A percentile compares a stretch with the other conserved stretches of the same genome.
phyloP scores from a whole-genome alignment of 1,140 invertebrate genomes.

The Drosophila kohkoa region DNA sequence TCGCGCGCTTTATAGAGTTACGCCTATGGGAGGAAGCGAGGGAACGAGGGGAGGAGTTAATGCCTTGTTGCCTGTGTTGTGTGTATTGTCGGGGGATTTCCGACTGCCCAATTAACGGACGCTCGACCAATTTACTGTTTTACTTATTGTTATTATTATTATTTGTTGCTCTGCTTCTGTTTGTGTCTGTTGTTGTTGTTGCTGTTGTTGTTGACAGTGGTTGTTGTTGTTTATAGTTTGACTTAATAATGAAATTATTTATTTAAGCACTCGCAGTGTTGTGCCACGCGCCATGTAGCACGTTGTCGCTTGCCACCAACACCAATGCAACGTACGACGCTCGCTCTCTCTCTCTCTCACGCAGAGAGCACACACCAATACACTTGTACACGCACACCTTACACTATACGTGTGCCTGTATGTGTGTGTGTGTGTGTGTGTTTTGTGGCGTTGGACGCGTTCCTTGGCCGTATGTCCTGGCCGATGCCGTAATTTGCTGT shows the following conservation, averaged over 20 bases:
- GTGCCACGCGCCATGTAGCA: conserved; percentile 56
- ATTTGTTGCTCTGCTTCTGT: neutral
- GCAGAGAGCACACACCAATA: conserved; percentile 17
- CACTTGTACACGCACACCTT: conserved; percentile 52
- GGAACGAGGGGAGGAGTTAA: neutral
- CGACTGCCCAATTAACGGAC: conserved; percentile 27
- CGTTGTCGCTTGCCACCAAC: conserved; percentile 64
- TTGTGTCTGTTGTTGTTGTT: conserved; percentile 8
- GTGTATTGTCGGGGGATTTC: neutral
- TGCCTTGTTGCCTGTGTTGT: neutral
- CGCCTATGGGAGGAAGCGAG: neutral
- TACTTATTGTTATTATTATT: conserved; percentile 29
- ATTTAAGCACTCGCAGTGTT: conserved; percentile 60
- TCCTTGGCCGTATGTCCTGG: conserved; percentile 70
- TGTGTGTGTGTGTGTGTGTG: neutral
- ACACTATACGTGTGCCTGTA: conserved; percentile 26
- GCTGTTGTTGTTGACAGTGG: conserved; percentile 8
- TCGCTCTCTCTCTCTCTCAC: conserved; percentile 65
- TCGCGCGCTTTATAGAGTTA: neutral
- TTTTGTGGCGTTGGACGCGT: conserved; percentile 71
- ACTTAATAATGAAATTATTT: conserved; percentile 67
- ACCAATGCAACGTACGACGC: conserved; percentile 50
- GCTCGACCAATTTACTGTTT: conserved; percentile 11
- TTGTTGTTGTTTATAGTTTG: conserved; percentile 36
- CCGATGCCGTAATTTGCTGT: conserved; percentile 77